These are phyloP conservation scores for Drosophila birchii DNA, from an alignment of 2,888 invertebrate genomes.

Conservation along the genomic window DNA sequence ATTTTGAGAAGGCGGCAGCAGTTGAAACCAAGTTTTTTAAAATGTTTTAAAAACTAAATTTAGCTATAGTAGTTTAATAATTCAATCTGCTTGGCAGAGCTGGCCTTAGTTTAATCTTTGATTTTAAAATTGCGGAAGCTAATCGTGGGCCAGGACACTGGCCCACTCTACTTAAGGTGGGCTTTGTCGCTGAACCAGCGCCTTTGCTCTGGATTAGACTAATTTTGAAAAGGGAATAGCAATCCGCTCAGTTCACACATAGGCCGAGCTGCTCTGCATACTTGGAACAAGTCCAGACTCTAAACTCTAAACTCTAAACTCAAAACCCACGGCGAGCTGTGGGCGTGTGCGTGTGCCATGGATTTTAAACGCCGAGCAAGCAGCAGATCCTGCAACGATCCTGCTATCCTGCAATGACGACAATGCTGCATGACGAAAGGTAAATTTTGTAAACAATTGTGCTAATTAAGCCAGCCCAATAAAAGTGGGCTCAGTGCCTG, in stretches of 20 bases:
- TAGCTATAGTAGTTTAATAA: not conserved
- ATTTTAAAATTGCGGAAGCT: slow-evolving; percentile 10
- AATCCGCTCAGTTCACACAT: slow-evolving; percentile 62
- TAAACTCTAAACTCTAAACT: not conserved
- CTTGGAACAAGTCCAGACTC: slow-evolving; percentile 1
- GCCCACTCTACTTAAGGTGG: not conserved
- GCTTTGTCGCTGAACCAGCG: slow-evolving; percentile 6
- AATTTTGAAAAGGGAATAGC: slow-evolving; percentile 81
- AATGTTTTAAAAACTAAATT: too few species aligned
- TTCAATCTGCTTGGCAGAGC: not conserved
- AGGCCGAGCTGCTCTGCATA: slow-evolving; percentile 14
- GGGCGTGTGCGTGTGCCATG: slow-evolving; percentile 75
- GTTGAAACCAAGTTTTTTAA: too few species aligned
- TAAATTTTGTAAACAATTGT: slow-evolving; percentile 83
- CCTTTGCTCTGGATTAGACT: slow-evolving; percentile 66
- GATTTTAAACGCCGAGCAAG: slow-evolving; percentile 56
- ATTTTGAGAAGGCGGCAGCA: too few species aligned
- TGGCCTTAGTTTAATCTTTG: not conserved
- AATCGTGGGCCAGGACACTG: slow-evolving; percentile 1
- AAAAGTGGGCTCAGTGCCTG: slow-evolving; percentile 69
- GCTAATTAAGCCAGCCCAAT: slow-evolving; percentile 81
- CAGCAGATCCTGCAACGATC: slow-evolving; percentile 8
- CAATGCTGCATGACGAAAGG: slow-evolving; percentile 80
- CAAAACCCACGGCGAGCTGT: slow-evolving; percentile 52
- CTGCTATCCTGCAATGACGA: not conserved